Evolutionary conservation across 2,113 vertebrate species (phyloP).

Genomic region (Corythoichthys intestinalis): DNA sequence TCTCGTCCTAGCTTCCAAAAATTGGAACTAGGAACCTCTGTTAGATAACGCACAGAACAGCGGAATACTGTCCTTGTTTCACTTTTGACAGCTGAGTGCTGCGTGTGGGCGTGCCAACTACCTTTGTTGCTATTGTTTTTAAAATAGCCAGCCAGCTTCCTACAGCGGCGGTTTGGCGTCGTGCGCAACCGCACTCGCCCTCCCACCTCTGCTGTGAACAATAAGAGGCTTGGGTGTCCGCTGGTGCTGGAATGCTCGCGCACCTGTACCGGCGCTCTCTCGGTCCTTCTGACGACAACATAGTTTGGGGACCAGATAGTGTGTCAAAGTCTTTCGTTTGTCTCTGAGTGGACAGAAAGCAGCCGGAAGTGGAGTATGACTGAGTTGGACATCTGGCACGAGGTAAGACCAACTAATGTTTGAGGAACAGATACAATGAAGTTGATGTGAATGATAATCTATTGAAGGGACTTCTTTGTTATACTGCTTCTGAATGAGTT

Average conservation of each 20-base stretch:
- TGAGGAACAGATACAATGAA: no score
- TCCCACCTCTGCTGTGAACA: background rate
- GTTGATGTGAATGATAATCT: no score
- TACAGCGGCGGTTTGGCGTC: background rate
- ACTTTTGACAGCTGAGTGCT: no score
- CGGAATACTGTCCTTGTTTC: no score
- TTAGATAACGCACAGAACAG: no score
- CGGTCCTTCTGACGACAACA: background rate
- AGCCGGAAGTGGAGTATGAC: background rate
- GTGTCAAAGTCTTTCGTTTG: background rate
- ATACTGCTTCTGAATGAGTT: no score
- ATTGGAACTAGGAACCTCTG: no score
- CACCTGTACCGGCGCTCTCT: background rate
- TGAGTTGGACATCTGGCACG: background rate
- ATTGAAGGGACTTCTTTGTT: no score
- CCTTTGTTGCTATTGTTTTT: no score
- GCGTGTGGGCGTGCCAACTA: no score
- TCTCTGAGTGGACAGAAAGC: background rate
- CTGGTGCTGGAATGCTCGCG: background rate
- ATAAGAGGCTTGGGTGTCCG: background rate
- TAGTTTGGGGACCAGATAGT: background rate
- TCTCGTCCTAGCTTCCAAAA: no score
- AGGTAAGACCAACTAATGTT: background rate
- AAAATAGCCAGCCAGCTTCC: no score
- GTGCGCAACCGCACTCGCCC: background rate